Conservation (phyloP, 2,113 vertebrate genomes). For the Sciurus niger region DNA sequence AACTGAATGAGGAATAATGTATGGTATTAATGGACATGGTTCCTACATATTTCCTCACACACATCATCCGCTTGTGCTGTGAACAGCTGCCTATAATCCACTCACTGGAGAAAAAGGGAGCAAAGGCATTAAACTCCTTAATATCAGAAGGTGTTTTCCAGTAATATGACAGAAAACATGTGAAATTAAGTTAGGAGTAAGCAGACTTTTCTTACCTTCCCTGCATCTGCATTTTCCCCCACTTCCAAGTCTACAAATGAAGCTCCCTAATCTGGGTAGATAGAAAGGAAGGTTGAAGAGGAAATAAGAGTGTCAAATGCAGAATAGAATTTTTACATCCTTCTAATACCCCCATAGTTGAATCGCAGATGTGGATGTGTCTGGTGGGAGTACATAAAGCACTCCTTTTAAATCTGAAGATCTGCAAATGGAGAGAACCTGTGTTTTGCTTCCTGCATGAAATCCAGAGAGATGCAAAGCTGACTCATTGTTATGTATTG, state of each 20-base stretch:
- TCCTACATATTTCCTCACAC: neutral
- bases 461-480: neutral
- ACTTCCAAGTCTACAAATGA: neutral
- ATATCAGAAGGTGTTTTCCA: neutral
- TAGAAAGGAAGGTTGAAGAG: neutral
- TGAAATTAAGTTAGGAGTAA: neutral
- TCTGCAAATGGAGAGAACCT: neutral
- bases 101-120: neutral
- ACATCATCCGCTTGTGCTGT: neutral
- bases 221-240: neutral
- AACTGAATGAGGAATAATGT: accelerated
- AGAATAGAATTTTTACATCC: neutral
- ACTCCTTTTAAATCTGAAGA: neutral
- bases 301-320: neutral
- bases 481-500: neutral
- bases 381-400: neutral
- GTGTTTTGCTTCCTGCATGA: neutral
- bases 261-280: neutral
- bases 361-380: neutral
- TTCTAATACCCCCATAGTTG: neutral
- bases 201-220: neutral
- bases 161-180: neutral
- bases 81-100: neutral
- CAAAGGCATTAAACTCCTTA: neutral
- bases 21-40: no score